Conservation (phyloP, 2,797 vertebrate species). For the Phaenicophaeus curvirostris region DNA sequence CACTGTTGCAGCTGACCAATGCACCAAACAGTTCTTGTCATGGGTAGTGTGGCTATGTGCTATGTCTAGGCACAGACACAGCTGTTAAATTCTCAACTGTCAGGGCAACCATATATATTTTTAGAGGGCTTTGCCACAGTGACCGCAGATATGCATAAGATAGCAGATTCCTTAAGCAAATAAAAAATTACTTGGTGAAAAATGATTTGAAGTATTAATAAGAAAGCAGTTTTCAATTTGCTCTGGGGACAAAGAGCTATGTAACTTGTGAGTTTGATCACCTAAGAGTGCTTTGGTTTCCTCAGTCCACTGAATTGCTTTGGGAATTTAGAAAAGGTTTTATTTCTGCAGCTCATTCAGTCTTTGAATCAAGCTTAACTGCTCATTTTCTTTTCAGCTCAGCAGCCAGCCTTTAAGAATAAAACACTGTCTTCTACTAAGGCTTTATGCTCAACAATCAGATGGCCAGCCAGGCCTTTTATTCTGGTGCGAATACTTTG, state of each 20-base stretch:
- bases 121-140: not conserved
- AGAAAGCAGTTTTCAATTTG: not conserved
- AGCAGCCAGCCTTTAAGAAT: not conserved
- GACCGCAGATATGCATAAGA: not conserved
- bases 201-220: not conserved
- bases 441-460: not conserved
- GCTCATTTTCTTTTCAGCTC: not conserved
- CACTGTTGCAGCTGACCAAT: not conserved
- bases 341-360: not conserved
- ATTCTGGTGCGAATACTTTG: not conserved
- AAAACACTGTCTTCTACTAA: not conserved
- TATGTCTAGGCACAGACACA: not conserved
- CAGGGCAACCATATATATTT: not conserved
- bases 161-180: not conserved
- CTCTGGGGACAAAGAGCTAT: not conserved
- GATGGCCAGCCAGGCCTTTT: not conserved
- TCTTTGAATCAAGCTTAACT: not conserved
- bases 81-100: not conserved
- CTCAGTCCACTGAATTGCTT: not conserved
- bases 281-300: not conserved
- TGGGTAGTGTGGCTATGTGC: not conserved
- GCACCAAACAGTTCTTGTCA: not conserved
- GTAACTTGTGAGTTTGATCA: not conserved
- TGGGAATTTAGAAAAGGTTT: not conserved
- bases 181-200: not conserved